Evolutionary conservation across 2,797 vertebrate species (phyloP).

Genomic region (Hephaestus fuliginosus): DNA sequence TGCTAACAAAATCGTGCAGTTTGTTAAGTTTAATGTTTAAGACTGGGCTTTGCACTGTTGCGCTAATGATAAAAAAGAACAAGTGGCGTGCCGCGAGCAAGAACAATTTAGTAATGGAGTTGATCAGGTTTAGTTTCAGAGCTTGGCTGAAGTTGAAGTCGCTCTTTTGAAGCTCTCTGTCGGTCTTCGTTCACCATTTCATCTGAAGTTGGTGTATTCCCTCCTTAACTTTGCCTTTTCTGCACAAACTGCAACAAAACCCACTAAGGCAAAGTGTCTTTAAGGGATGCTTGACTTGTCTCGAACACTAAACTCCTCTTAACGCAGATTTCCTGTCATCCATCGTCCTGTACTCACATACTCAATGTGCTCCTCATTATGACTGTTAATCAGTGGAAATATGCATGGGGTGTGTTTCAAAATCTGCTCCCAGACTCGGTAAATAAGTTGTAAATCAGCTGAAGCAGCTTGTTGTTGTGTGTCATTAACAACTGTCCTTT

Average conservation of each 20-base stretch:
- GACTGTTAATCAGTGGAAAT: neutral
- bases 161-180: neutral
- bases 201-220: neutral
- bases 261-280: too few species aligned
- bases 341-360: neutral
- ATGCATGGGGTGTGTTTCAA: too few species aligned
- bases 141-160: conserved; percentile 5
- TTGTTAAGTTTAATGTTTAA: neutral
- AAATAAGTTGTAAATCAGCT: neutral
- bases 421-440: neutral
- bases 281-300: too few species aligned
- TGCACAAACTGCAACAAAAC: neutral
- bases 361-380: neutral
- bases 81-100: neutral
- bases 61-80: neutral
- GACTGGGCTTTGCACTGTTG: neutral
- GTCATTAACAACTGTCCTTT: neutral
- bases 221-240: neutral
- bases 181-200: neutral
- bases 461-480: neutral
- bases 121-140: conserved; percentile 41
- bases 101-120: conserved; percentile 27
- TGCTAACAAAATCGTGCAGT: too few species aligned
- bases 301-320: neutral
- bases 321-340: neutral